Conservation (phyloP, 2,113 vertebrate species). For the Archocentrus centrarchus region DNA sequence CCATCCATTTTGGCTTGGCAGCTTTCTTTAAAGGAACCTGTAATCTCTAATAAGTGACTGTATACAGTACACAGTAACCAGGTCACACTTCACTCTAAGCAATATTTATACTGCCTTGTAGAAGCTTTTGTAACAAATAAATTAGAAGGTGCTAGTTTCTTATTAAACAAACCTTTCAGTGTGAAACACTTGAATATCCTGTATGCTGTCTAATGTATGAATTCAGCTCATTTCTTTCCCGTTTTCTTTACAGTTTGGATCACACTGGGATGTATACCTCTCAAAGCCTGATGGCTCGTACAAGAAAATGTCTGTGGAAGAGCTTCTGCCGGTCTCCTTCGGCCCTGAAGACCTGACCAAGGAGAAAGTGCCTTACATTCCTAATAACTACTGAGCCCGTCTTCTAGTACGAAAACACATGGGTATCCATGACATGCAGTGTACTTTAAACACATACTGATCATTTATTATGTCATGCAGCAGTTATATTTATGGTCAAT, state of each 20-base stretch:
- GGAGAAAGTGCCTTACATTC: slow-evolving; percentile 30
- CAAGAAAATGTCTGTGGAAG: slow-evolving; percentile 78
- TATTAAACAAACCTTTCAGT: neutral
- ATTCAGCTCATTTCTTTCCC: neutral
- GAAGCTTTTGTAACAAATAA: neutral
- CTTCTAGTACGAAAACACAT: neutral
- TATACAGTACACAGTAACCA: neutral
- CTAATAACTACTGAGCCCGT: slow-evolving; percentile 41
- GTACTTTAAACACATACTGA: neutral
- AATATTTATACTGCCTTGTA: neutral
- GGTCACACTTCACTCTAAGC: neutral
- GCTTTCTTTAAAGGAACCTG: neutral
- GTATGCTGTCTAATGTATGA: neutral
- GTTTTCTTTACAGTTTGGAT: slow-evolving; percentile 84
- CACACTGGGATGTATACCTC: slow-evolving; percentile 85
- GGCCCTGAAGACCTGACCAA: slow-evolving; percentile 85
- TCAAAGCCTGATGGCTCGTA: slow-evolving; percentile 85
- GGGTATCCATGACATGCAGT: neutral
- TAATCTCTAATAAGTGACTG: neutral
- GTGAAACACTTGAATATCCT: neutral
- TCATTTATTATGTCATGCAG: neutral
- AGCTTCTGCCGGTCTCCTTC: slow-evolving; percentile 89
- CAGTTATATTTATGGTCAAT: slow-evolving; percentile 34
- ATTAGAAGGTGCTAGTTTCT: neutral
- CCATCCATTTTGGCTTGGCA: neutral